Conservation (phyloP, 53 echinoderm and acorn worm species). For the Holothuria scabra region DNA sequence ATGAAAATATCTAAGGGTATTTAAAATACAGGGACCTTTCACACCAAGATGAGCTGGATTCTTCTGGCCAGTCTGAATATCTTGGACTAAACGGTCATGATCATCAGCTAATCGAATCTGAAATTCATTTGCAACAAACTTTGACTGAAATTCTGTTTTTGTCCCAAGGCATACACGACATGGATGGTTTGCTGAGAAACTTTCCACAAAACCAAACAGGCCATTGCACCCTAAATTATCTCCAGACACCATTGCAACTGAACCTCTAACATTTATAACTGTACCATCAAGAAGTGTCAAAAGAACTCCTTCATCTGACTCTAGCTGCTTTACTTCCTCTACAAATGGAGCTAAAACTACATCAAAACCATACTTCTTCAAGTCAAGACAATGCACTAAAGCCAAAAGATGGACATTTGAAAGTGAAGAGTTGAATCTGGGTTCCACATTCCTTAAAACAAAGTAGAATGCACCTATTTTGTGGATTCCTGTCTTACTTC, state of each 20-base stretch:
- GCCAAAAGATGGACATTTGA: conserved; percentile 49
- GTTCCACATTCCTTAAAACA: conserved; percentile 52
- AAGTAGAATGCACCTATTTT: conserved; percentile 59
- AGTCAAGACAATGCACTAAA: conserved; percentile 46
- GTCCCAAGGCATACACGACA: neutral
- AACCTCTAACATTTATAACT: conserved; percentile 36
- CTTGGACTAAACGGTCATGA: conserved; percentile 36
- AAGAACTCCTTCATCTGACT: conserved; percentile 53
- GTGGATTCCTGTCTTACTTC: conserved; percentile 58
- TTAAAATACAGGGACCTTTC: conserved; percentile 42
- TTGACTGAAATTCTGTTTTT: neutral
- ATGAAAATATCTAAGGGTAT: conserved; percentile 55
- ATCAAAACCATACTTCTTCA: conserved; percentile 60
- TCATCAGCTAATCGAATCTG: conserved; percentile 29
- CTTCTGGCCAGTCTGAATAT: conserved; percentile 20
- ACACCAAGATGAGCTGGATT: conserved; percentile 47
- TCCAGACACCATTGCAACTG: conserved; percentile 35
- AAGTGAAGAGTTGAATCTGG: conserved; percentile 51
- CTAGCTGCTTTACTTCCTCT: conserved; percentile 48
- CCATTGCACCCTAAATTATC: conserved; percentile 61
- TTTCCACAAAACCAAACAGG: conserved; percentile 49
- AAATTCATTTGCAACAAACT: conserved; percentile 6
- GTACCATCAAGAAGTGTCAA: conserved; percentile 32
- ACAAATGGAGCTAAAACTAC: conserved; percentile 55
- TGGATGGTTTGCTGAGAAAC: conserved; percentile 40